Base-by-base conservation (phyloP, 2,888 invertebrate genomes). In the Ethmia dodecea region DNA sequence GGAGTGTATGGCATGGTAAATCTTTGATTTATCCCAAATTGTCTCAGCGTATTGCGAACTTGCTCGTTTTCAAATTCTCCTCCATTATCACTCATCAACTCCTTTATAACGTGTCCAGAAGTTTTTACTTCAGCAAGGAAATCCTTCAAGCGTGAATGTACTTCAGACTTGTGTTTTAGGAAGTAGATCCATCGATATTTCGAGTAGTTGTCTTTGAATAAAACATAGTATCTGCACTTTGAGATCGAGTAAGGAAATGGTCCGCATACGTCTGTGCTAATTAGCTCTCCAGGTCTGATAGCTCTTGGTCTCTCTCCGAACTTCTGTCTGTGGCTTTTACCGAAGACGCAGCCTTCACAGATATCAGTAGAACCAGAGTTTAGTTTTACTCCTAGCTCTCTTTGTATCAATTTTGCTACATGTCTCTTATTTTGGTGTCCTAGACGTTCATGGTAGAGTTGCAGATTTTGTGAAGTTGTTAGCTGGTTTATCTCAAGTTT, bases 341-440 rank as follows among this genome's bases (percentile, higher is more conserved):
- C 43, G 30, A 33, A 43, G 13, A 41, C 31, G 26, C 42, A 45
- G 3, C 40, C 38, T 18, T 31, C 32, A 25, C 45, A 45, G 20
- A 40, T 8, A 13, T 37, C 35, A 13, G 15, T 11, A 14, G n/a
- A n/a, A n/a, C 13, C 6, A 6, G 5, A 2, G n/a, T 28, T 29
- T 1, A 25, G 10, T 24, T 33, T 40, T 2, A 43, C 24, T 1
- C 29, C 38, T 13, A 43, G 35, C 12, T 43, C 38, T 12, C 16
- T 8, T 35, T 38, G 22, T n/a, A 40, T 27, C 0, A 40, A 1
- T 11, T 30, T 31, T 13, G 33, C 35, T 1, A 41, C 28, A 31
- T 38, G 39, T 14, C 13, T 28, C 22, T 43, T 40, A 32, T 33
- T 34, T 27, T 42, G 38, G 13, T 42, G 42, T 15, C 24, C 38